A percentile compares a stretch with the other conserved stretches of the same genome.
Conservation (phyloP, 2,888 invertebrate species). For the Drosophila cognata region DNA sequence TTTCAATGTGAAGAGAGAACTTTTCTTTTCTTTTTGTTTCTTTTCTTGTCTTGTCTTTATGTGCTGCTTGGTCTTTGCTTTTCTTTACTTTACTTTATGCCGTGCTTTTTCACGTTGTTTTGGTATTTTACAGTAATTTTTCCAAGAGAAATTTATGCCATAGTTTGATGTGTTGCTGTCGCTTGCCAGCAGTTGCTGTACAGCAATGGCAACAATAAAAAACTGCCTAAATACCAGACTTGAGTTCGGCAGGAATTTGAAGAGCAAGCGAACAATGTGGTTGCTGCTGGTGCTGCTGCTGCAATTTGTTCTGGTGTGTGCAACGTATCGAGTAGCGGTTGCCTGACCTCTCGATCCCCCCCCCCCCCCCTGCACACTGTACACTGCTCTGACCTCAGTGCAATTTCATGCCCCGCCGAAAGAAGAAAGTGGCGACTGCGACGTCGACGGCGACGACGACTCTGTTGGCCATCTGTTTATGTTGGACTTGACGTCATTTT, state of each 20-base stretch:
- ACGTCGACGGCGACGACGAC: constrained; percentile 19
- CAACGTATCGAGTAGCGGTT: not conserved
- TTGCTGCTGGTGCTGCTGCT: constrained; percentile 12
- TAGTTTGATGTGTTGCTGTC: constrained; percentile 47
- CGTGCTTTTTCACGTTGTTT: constrained; percentile 29
- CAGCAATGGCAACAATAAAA: constrained; percentile 16
- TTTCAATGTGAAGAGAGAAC: constrained; percentile 58
- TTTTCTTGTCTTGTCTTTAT: constrained; percentile 10
- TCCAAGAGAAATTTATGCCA: constrained; percentile 51
- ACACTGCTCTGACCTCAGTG: constrained; percentile 52
- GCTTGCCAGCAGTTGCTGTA: constrained; percentile 21
- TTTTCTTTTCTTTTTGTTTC: constrained; percentile 65
- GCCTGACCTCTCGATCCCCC: constrained; percentile 57
- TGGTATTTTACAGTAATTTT: constrained; percentile 60
- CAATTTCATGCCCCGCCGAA: constrained; percentile 55
- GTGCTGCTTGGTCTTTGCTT: constrained; percentile 9
- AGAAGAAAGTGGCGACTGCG: constrained; percentile 65
- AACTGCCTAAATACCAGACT: constrained; percentile 58
- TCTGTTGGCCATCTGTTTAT: constrained; percentile 59
- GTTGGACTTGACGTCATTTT: constrained; percentile 80
- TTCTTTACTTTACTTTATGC: constrained; percentile 29
- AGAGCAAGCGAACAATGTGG: constrained; percentile 16
- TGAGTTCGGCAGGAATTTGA: constrained; percentile 28
- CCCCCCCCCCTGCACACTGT: constrained; percentile 5
- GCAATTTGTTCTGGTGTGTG: constrained; percentile 64